Base-by-base conservation (phyloP, 2,797 vertebrate species). In the Distichodus sexfasciatus region DNA sequence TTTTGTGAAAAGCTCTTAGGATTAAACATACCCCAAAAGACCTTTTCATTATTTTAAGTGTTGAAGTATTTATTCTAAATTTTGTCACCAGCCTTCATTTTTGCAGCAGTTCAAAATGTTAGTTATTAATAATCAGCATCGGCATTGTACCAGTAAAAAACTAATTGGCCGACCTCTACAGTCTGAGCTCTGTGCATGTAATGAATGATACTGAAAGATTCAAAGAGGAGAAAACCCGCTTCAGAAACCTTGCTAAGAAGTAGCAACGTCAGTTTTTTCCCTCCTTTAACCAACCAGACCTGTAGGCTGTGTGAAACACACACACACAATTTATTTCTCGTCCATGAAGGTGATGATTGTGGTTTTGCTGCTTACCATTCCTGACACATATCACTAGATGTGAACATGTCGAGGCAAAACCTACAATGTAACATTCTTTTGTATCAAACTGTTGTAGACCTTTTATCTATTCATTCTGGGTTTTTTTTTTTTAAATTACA, bases 401-500 rank as follows among this genome's bases (percentile, higher is more conserved):
- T 65, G 61, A 82, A 81, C 59, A 81, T 77, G 82, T 84, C 81
- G 82, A 75, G 79, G 51, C 11, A 57, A 81, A 73, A 81, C 48
- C 77, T 74, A 36, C 73, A 69, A 80, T 73, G 72, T 78, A 66
- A 74, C 85, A n/a, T 87, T 86, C 62, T 83, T 87, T 92, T 90
- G 29, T 83, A 86, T 67, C 75, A 82, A 84, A 74, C 78, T 70
- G 81, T 82, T 83, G 84, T 89, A 86, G 82, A 84, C 86, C 83
- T 87, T 86, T 83, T 83, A 78, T 87, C 81, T 87, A 90, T 91
- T 83, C 87, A 86, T 90, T 86, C 84, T 84, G 87, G 88, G 86
- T 85, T 85, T 86, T 91, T 88, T 86, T 72, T 86, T 88, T 90
- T n/a, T n/a, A 85, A 92, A 91, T 69, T 79, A 84, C 85, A 82